These are phyloP conservation scores for Fulica atra DNA, from an alignment of 2,113 vertebrate genomes.

Conservation along the genomic window DNA sequence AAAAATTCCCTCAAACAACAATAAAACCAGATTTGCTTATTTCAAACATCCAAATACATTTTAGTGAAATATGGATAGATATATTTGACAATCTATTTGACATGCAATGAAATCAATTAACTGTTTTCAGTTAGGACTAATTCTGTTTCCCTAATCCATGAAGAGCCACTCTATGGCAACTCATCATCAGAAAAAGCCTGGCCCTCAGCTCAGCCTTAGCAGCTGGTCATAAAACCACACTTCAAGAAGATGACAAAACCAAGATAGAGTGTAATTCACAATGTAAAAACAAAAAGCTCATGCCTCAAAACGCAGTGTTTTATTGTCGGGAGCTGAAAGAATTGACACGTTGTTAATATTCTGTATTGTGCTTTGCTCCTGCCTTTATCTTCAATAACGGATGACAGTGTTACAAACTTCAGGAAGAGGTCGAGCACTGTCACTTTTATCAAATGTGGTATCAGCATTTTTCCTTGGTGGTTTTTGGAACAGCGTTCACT, in stretches of 20 bases:
- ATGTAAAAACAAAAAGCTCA: not conserved
- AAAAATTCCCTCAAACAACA: not conserved
- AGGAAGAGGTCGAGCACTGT: conserved; percentile 21
- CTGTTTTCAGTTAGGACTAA: not conserved
- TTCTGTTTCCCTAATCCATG: not conserved
- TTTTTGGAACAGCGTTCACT: not conserved
- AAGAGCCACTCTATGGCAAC: not conserved
- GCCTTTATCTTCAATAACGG: conserved; percentile 36
- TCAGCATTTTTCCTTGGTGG: conserved; percentile 1
- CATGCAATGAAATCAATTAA: not conserved
- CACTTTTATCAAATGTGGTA: conserved; percentile 31
- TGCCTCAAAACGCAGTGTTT: not conserved
- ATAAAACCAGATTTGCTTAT: not conserved
- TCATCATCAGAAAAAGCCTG: not conserved
- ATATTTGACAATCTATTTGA: not conserved
- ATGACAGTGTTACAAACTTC: conserved; percentile 44
- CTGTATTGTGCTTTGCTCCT: not conserved
- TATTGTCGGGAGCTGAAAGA: not conserved
- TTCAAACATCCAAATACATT: not conserved
- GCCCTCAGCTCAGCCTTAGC: not conserved
- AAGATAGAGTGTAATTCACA: not conserved
- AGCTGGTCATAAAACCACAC: not conserved
- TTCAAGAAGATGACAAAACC: not conserved
- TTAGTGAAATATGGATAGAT: not conserved
- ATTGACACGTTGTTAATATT: conserved; percentile 24